Evolutionary conservation across 2,797 vertebrate genomes (phyloP).

Genomic region (Arctocebus calabarensis): DNA sequence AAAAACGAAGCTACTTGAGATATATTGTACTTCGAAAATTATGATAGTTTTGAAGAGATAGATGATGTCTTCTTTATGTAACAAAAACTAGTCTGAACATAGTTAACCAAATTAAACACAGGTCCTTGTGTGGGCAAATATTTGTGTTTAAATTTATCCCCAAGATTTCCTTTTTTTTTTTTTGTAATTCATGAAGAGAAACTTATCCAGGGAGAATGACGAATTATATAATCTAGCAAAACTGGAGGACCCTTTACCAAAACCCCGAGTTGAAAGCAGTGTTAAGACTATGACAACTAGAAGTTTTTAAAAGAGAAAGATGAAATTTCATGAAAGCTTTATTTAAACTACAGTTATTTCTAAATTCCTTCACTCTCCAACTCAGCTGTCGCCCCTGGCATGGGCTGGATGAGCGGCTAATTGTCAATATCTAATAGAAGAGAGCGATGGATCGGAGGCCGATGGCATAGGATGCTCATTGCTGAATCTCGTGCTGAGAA

Average conservation of each 20-base stretch:
- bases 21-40: neutral
- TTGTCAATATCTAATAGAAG: neutral
- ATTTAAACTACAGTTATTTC: neutral
- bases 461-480: neutral
- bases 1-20: conserved; percentile 27
- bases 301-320: neutral
- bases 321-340: neutral
- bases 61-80: neutral
- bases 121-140: neutral
- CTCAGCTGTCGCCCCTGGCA: neutral
- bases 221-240: conserved; percentile 37
- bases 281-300: neutral
- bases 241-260: neutral
- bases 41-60: neutral
- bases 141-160: neutral
- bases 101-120: neutral
- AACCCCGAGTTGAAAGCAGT: neutral
- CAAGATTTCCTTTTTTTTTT: neutral
- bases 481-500: neutral
- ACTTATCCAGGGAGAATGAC: neutral
- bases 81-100: neutral
- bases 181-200: neutral
- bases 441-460: neutral
- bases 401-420: neutral
- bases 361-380: neutral